phyloP scores from a whole-genome alignment of 2,113 vertebrate species.

The Siniperca chuatsi region DNA sequence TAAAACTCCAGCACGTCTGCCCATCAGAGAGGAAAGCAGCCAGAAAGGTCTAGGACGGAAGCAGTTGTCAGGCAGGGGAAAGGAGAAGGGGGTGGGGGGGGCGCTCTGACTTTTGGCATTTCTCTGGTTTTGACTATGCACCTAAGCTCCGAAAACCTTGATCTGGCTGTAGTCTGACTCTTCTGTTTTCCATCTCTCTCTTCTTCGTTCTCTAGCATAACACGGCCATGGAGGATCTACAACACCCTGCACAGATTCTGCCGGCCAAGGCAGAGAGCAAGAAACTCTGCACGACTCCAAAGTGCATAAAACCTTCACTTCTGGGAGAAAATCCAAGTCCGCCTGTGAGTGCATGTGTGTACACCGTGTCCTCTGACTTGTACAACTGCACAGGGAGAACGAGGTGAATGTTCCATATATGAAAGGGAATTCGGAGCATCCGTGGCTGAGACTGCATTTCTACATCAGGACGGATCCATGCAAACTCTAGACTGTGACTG shows the following conservation, averaged over 20 bases:
- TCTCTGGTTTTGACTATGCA: constrained; percentile 34
- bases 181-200: constrained; percentile 60
- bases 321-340: constrained; percentile 67
- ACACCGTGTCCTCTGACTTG: constrained; percentile 51
- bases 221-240: constrained; percentile 63
- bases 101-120: constrained; percentile 22
- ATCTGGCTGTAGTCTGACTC: constrained; percentile 59
- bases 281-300: constrained; percentile 58
- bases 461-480: constrained; percentile 1
- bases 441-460: constrained; percentile 30
- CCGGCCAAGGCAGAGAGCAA: constrained; percentile 49
- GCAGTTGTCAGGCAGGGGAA: constrained; percentile 58
- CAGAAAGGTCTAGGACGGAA: constrained; percentile 67
- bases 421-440: constrained; percentile 1
- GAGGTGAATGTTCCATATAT: constrained; percentile 15
- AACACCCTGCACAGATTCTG: constrained; percentile 41
- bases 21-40: constrained; percentile 69
- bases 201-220: constrained; percentile 51
- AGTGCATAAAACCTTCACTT: constrained; percentile 67
- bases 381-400: constrained; percentile 12
- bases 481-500: background rate
- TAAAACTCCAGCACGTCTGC: constrained; percentile 52
- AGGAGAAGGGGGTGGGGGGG: background rate
- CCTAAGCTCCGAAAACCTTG: constrained; percentile 44
- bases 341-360: constrained; percentile 48